Conservation (phyloP, 2,113 vertebrate genomes). For the Myotis brandtii region DNA sequence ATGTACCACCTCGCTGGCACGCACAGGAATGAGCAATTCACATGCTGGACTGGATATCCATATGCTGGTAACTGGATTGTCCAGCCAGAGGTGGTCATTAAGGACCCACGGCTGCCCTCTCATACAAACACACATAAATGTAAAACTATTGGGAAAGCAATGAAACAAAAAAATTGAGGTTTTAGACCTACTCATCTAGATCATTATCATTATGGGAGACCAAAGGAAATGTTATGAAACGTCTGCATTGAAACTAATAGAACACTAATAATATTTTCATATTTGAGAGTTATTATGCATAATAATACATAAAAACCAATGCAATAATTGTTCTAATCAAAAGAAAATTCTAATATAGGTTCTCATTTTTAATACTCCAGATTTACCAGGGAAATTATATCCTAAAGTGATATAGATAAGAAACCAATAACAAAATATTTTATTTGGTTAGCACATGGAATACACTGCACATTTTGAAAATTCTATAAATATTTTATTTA, state of each 20-base stretch:
- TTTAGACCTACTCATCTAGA: background rate
- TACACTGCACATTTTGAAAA: background rate
- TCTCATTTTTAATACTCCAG: background rate
- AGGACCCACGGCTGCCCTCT: background rate
- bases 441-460: background rate
- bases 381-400: background rate
- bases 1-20: accelerated
- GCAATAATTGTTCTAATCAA: background rate
- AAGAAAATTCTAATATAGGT: background rate
- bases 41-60: background rate
- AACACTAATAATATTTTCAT: background rate
- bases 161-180: background rate
- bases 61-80: background rate
- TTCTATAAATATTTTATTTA: background rate
- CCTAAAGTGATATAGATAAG: background rate
- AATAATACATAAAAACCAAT: background rate
- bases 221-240: background rate
- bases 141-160: background rate
- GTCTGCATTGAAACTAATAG: background rate
- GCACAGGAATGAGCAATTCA: background rate
- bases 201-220: background rate
- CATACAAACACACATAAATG: background rate
- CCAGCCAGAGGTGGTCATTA: background rate
- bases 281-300: background rate
- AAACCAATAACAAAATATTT: background rate